Evolutionary conservation across 2,888 invertebrate species (phyloP), one percentile per base, ranked within the genome.

Genomic region (Melipona bicolor): DNA sequence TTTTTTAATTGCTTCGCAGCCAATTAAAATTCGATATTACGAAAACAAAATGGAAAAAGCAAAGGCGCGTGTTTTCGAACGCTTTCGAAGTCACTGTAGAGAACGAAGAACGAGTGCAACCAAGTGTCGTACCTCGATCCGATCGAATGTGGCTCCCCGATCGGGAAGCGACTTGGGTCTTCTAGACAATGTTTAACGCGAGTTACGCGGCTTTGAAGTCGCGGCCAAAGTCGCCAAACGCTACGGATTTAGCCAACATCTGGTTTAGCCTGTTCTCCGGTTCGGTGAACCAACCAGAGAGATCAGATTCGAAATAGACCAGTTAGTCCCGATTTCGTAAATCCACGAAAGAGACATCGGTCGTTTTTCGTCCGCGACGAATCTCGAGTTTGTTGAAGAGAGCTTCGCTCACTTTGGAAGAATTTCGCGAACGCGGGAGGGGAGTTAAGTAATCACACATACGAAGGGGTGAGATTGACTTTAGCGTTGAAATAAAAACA

Each of bases 221-320:
- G 75, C 27, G 74, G 76, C 69, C 70, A 69, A 81, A 79, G 81
- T 82, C 79, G 86, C 59, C 79, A 69, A 81, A 83, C 52, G 84
- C 81, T 90, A 91, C 92, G 86, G 88, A 93, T 93, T 93, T 93
- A 93, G 92, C 91, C 86, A 85, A 90, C 93, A 92, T 93, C 92
- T 92, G 93, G 91, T 88, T 88, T 90, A 89, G 89, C 91, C 88
- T 88, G 87, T 91, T 91, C 87, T 85, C 81, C 75, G 83, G 81
- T 86, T 79, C 84, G 79, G 69, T 79, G 81, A 74, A 87, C 79
- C 78, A 79, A 81, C 86, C 43, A 9, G 11, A 11, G 1, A 43
- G 86, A 89, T 85, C 59, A 80, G 83, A 80, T 87, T 90, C 77
- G 83, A 86, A 90, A 88, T 87, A 88, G 56, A 59, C 43, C 11